phyloP scores from a whole-genome alignment of 2,888 invertebrate genomes.

The Leucoma salicis region DNA sequence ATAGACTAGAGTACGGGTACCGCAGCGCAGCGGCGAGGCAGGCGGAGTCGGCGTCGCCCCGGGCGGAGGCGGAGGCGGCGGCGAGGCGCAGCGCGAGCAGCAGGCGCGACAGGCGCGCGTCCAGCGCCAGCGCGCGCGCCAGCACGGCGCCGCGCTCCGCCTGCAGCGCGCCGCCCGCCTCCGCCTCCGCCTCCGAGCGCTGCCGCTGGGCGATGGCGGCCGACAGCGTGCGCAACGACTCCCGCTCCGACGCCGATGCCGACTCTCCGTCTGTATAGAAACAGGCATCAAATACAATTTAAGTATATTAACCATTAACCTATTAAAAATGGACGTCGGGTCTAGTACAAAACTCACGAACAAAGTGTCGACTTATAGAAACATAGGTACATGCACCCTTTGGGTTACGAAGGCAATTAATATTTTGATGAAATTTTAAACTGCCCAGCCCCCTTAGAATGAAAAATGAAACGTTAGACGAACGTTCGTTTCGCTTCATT shows the following conservation, averaged over 20 bases:
- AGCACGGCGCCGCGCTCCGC: slow-evolving; percentile 80
- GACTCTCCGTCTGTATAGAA: slow-evolving; percentile 46
- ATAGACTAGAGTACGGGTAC: no score
- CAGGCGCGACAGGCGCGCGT: slow-evolving; percentile 54
- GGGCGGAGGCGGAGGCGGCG: slow-evolving; percentile 85
- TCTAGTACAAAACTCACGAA: no score
- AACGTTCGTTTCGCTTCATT: no score
- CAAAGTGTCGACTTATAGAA: no score
- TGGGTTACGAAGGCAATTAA: no score
- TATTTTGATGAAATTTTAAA: no score
- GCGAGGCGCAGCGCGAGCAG: slow-evolving; percentile 81
- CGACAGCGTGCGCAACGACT: slow-evolving; percentile 89
- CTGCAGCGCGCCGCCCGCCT: slow-evolving; percentile 46
- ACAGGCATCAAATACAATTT: neutral
- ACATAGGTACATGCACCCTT: no score
- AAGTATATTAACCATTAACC: no score
- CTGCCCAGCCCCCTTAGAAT: no score
- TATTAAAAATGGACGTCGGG: no score
- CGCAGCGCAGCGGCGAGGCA: slow-evolving; percentile 66
- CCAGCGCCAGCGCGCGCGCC: slow-evolving; percentile 84
- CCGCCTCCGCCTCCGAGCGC: slow-evolving; percentile 83
- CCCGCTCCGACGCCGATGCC: slow-evolving; percentile 75
- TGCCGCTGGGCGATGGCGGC: slow-evolving; percentile 89
- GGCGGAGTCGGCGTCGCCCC: slow-evolving; percentile 82
- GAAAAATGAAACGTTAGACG: no score